Conservation (phyloP, 2,888 invertebrate genomes). For the Thyatira batis region DNA sequence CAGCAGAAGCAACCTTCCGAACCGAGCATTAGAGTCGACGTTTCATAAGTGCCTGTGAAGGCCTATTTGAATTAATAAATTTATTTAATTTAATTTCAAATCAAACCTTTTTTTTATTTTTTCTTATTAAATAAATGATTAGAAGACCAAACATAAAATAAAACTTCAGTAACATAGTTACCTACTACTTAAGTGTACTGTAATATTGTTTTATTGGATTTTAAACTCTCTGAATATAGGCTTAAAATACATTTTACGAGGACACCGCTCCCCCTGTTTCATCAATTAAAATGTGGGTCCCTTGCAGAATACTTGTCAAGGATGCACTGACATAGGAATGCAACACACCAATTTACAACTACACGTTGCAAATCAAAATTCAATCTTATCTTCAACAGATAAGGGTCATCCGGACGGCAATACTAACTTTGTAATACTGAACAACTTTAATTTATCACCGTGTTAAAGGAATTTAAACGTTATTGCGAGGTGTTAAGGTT, state of each 20-base stretch:
- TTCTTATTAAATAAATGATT: too few relatives aligned
- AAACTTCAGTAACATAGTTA: too few relatives aligned
- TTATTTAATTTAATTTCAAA: too few relatives aligned
- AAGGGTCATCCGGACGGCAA: constrained; percentile 8
- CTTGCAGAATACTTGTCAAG: constrained; percentile 37
- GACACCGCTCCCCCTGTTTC: constrained; percentile 52
- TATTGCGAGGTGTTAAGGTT: constrained; percentile 50
- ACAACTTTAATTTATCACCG: constrained; percentile 33
- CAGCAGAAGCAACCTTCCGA: too few relatives aligned
- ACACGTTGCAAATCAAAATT: constrained; percentile 10
- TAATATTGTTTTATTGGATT: too few relatives aligned
- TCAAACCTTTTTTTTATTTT: too few relatives aligned
- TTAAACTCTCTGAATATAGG: neutral
- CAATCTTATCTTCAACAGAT: constrained; percentile 18
- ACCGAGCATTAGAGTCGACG: too few relatives aligned
- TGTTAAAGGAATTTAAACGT: constrained; percentile 54
- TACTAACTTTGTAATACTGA: constrained; percentile 17
- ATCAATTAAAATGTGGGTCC: constrained; percentile 64
- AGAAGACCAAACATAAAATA: too few relatives aligned
- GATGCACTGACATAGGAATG: constrained; percentile 45
- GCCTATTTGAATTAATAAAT: too few relatives aligned
- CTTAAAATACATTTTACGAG: neutral
- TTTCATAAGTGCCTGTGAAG: too few relatives aligned
- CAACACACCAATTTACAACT: constrained; percentile 17
- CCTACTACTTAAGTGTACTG: too few relatives aligned